These are phyloP conservation scores for Hermatobates lingyangjiaoensis DNA, from an alignment of 1,140 invertebrate genomes.

Conservation along the genomic window DNA sequence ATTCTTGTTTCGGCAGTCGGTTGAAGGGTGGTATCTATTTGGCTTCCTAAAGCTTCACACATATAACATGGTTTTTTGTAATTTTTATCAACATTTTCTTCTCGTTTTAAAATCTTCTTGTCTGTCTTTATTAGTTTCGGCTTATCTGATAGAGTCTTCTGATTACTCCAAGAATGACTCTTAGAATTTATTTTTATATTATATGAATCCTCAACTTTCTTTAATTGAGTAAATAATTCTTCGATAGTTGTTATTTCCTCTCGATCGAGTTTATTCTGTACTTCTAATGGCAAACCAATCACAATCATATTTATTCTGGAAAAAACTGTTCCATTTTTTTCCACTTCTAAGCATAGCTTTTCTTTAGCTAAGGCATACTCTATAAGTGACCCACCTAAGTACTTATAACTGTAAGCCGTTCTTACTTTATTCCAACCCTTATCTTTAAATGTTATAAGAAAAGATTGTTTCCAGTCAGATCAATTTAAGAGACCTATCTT, in stretches of 20 bases:
- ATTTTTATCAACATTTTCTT: neutral
- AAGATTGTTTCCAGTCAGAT: neutral
- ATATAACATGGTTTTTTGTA: conserved; percentile 3
- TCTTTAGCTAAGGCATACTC: conserved; percentile 3
- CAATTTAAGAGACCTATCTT: neutral
- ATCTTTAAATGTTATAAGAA: neutral
- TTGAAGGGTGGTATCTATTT: conserved; percentile 1
- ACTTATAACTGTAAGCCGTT: neutral
- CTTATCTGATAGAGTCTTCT: neutral
- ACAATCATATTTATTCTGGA: neutral
- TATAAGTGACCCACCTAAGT: neutral
- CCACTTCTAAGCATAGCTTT: conserved; percentile 1
- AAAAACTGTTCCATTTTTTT: neutral
- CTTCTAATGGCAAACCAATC: neutral
- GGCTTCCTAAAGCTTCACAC: neutral
- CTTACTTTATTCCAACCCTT: conserved; percentile 1
- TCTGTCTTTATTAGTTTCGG: neutral
- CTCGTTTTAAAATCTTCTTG: neutral
- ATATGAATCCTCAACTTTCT: neutral
- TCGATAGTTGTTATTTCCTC: neutral
- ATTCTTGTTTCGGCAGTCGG: conserved; percentile 1
- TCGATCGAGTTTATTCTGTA: neutral
- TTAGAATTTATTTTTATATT: neutral
- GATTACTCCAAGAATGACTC: neutral
- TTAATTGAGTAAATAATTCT: neutral